These are phyloP conservation scores for Solenopsis invicta DNA, from an alignment of 1,140 invertebrate species.

Conservation along the genomic window DNA sequence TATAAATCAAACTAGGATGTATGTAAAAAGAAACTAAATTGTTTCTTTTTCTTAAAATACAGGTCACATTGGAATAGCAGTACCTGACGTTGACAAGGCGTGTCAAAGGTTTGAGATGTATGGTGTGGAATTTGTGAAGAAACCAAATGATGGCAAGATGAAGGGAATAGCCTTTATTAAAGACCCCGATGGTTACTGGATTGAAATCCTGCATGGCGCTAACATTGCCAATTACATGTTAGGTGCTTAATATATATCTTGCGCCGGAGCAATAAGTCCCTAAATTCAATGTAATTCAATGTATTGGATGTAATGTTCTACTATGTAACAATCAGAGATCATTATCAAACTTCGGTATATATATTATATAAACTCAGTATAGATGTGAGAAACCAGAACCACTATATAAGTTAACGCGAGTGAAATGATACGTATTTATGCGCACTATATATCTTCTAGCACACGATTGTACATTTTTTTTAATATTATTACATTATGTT, in stretches of 20 bases:
- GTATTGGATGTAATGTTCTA: constrained; percentile 42
- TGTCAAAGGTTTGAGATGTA: constrained; percentile 95
- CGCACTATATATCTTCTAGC: constrained; percentile 71
- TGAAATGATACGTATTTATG: constrained; percentile 71
- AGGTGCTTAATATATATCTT: constrained; percentile 72
- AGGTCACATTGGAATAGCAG: constrained; percentile 96
- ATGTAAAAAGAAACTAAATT: neutral
- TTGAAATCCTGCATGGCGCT: constrained; percentile 94
- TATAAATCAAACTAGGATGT: constrained; percentile 26
- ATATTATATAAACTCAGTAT: constrained; percentile 19
- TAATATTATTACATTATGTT: constrained; percentile 70
- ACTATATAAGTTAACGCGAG: constrained; percentile 54
- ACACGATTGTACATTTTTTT: constrained; percentile 73
- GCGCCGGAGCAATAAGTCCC: constrained; percentile 33
- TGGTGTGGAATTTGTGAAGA: constrained; percentile 96
- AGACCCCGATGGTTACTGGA: constrained; percentile 98
- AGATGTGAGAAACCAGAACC: constrained; percentile 26
- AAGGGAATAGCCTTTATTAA: constrained; percentile 97
- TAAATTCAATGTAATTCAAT: constrained; percentile 53
- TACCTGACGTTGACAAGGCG: constrained; percentile 95
- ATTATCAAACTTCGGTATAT: constrained; percentile 53
- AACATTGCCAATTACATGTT: constrained; percentile 82
- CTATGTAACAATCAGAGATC: constrained; percentile 43
- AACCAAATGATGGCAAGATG: constrained; percentile 96
- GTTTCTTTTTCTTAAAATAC: constrained; percentile 69